Conservation (phyloP, 2,113 vertebrate genomes). For the Sorex araneus region DNA sequence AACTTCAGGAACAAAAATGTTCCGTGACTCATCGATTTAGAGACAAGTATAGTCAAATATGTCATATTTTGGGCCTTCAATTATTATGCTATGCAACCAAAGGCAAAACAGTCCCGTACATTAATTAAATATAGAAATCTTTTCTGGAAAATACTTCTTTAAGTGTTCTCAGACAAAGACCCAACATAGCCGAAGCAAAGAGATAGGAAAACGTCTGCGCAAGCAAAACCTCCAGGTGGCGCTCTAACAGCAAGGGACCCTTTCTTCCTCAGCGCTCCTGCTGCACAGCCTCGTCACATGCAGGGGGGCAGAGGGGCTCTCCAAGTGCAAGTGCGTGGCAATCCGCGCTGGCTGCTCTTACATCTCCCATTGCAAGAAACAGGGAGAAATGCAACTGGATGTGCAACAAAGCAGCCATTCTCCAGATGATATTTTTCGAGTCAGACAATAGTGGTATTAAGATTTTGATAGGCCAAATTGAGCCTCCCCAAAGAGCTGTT, state of each 20-base stretch:
- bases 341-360: neutral
- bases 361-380: neutral
- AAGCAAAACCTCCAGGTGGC: neutral
- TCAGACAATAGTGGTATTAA: neutral
- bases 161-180: neutral
- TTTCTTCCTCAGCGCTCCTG: neutral
- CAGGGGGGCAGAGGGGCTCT: neutral
- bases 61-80: conserved; percentile 54
- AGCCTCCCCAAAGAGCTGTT: neutral
- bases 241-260: neutral
- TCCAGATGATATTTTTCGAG: conserved; percentile 3
- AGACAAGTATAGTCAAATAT: conserved; percentile 54
- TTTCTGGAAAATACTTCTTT: conserved; percentile 52
- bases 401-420: conserved; percentile 7
- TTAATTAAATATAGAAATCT: conserved; percentile 74
- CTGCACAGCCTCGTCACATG: neutral
- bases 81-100: conserved; percentile 31
- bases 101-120: conserved; percentile 26
- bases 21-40: conserved; percentile 65
- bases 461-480: neutral
- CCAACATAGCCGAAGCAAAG: neutral
- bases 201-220: neutral
- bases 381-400: neutral
- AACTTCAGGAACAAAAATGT: conserved; percentile 47
- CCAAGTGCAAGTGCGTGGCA: neutral